Evolutionary conservation across 2,797 vertebrate genomes (phyloP).

Genomic region (Sardinella longiceps): DNA sequence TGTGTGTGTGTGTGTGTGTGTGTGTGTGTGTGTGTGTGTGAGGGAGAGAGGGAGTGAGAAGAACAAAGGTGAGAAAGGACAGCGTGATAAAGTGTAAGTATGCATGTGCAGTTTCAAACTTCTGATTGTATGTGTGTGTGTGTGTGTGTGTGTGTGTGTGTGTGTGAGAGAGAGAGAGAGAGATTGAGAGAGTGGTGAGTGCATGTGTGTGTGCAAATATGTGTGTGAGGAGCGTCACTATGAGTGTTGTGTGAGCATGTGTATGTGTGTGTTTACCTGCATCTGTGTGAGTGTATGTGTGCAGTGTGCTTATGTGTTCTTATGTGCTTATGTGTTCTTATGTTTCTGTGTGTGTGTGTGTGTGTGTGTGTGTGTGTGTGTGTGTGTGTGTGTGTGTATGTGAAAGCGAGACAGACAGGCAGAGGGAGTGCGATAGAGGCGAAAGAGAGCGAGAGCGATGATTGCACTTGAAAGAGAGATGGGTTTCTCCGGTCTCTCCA

Average conservation of each 20-base stretch:
- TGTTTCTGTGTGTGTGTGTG: background rate
- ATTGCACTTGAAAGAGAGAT: slow-evolving; percentile 15
- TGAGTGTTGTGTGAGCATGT: background rate
- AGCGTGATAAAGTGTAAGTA: background rate
- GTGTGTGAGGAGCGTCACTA: too few relatives aligned
- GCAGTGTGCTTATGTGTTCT: background rate
- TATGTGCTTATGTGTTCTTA: background rate
- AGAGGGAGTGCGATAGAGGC: too few relatives aligned
- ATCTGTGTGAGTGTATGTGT: background rate
- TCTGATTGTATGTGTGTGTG: background rate
- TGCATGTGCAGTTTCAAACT: background rate
- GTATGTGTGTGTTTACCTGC: background rate
- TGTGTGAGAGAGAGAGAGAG: too few relatives aligned
- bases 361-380: slow-evolving; percentile 13
- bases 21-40: background rate
- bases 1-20: too few relatives aligned
- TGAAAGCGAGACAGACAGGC: too few relatives aligned
- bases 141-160: background rate
- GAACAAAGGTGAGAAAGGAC: background rate
- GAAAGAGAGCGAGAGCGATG: background rate
- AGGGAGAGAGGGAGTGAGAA: background rate
- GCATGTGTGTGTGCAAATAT: background rate
- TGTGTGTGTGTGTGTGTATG: background rate
- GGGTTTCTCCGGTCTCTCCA: background rate
- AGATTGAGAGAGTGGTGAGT: too few relatives aligned